These are phyloP conservation scores for Nemapogon koenigi DNA, from an alignment of 2,888 invertebrate species.

Conservation along the genomic window DNA sequence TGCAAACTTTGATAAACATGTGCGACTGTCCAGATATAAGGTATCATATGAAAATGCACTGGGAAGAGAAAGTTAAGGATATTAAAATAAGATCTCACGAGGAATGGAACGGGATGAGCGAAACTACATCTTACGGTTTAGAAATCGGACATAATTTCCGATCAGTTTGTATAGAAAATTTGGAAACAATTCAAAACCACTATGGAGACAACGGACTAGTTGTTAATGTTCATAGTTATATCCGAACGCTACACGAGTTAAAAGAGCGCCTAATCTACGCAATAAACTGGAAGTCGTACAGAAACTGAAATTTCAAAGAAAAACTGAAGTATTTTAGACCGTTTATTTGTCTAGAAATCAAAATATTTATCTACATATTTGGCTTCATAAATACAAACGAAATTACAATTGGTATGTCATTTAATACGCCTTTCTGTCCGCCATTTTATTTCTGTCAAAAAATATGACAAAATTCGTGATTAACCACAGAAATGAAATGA, in stretches of 20 bases:
- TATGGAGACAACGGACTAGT: conserved; percentile 31
- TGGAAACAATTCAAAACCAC: conserved; percentile 41
- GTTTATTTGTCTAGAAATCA: too few relatives aligned
- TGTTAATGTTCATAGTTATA: conserved; percentile 41
- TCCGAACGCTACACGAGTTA: conserved; percentile 24
- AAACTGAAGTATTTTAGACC: too few relatives aligned
- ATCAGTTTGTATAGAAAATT: conserved; percentile 37
- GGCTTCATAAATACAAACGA: too few relatives aligned
- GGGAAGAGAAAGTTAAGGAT: conserved; percentile 25
- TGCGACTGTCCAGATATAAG: conserved; percentile 48
- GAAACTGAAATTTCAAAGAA: conserved; percentile 22
- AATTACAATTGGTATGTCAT: too few relatives aligned
- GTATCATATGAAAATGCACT: conserved; percentile 30
- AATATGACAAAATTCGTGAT: too few relatives aligned
- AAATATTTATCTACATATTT: conserved; percentile 21
- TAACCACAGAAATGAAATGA: too few relatives aligned
- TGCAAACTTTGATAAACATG: conserved; percentile 45
- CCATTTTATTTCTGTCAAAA: too few relatives aligned
- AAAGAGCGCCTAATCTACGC: conserved; percentile 33
- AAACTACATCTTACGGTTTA: conserved; percentile 31
- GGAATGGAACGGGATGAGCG: conserved; percentile 42
- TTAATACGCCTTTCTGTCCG: too few relatives aligned
- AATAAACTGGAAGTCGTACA: conserved; percentile 35
- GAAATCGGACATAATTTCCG: conserved; percentile 44
- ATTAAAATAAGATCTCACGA: conserved; percentile 35